Percentiles rank a stretch among this genome's conserved stretches.
These are phyloP conservation scores for Agrypnia vestita DNA, from an alignment of 1,140 invertebrate genomes.

Conservation along the genomic window DNA sequence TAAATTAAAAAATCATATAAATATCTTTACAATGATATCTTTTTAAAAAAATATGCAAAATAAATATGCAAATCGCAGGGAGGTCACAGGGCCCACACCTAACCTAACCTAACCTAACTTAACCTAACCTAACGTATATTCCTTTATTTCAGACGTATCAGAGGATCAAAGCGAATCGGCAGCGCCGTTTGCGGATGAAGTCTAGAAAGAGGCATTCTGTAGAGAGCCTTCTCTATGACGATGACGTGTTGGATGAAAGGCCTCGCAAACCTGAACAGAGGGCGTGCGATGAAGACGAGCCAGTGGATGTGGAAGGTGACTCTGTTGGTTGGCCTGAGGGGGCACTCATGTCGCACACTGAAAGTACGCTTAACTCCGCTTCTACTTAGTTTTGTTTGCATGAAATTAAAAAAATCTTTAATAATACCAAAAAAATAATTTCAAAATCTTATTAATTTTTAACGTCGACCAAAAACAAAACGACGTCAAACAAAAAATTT, in stretches of 20 bases:
- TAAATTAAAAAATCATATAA: too few relatives aligned
- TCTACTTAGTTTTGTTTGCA: too few relatives aligned
- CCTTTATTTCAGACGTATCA: slow-evolving; percentile 75
- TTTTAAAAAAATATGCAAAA: too few relatives aligned
- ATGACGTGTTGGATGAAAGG: slow-evolving; percentile 65
- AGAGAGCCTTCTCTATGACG: slow-evolving; percentile 73
- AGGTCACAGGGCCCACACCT: too few relatives aligned
- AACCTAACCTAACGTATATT: too few relatives aligned
- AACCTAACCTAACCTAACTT: too few relatives aligned
- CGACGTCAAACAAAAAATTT: too few relatives aligned
- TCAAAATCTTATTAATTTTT: too few relatives aligned
- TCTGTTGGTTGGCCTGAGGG: slow-evolving; percentile 71
- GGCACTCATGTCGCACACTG: slow-evolving; percentile 64
- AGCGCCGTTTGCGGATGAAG: slow-evolving; percentile 77
- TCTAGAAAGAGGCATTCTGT: slow-evolving; percentile 76
- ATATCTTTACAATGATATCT: too few relatives aligned
- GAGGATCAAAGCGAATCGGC: slow-evolving; percentile 79
- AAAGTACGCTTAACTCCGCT: slow-evolving; percentile 61
- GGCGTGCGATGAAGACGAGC: slow-evolving; percentile 74
- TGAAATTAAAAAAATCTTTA: neutral
- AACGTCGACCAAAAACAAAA: too few relatives aligned
- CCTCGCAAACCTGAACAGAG: slow-evolving; percentile 56
- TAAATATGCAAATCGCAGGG: too few relatives aligned
- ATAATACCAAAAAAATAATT: too few relatives aligned
- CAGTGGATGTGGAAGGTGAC: slow-evolving; percentile 78